These are phyloP conservation scores for Falco columbarius DNA, from an alignment of 2,797 vertebrate genomes.

Conservation along the genomic window DNA sequence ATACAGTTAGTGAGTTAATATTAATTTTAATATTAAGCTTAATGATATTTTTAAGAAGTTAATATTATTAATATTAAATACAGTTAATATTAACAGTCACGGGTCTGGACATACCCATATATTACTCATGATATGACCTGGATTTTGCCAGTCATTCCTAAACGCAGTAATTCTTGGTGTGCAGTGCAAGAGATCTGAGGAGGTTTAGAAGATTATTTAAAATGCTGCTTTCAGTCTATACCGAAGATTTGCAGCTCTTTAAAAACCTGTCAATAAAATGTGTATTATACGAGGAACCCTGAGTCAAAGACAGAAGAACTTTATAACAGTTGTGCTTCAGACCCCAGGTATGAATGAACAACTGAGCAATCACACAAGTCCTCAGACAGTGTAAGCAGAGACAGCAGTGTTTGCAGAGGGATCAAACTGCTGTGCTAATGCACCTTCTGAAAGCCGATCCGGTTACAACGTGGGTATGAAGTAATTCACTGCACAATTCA, in stretches of 20 bases:
- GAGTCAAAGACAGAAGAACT: background rate
- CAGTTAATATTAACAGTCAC: background rate
- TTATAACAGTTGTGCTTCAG: background rate
- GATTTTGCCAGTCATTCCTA: background rate
- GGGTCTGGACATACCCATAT: background rate
- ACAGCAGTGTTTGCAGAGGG: background rate
- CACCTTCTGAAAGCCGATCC: constrained; percentile 1
- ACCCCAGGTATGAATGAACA: background rate
- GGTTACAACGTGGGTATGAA: background rate
- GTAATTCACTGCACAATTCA: constrained; percentile 17
- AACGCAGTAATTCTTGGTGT: background rate
- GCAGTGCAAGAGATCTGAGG: background rate
- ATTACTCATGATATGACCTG: background rate
- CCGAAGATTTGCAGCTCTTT: constrained; percentile 14
- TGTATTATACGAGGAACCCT: background rate
- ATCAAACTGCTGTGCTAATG: background rate
- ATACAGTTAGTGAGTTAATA: background rate
- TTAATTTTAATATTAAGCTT: background rate
- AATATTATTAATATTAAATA: too few relatives aligned
- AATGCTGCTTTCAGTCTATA: constrained; percentile 5
- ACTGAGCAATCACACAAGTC: background rate
- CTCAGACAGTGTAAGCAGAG: constrained; percentile 13
- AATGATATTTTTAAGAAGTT: too few relatives aligned
- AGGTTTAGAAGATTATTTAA: constrained; percentile 20
- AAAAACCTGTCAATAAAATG: constrained; percentile 5